Evolutionary conservation across 2,113 vertebrate species (phyloP).

Genomic region (Ptychochromis oligacanthus): DNA sequence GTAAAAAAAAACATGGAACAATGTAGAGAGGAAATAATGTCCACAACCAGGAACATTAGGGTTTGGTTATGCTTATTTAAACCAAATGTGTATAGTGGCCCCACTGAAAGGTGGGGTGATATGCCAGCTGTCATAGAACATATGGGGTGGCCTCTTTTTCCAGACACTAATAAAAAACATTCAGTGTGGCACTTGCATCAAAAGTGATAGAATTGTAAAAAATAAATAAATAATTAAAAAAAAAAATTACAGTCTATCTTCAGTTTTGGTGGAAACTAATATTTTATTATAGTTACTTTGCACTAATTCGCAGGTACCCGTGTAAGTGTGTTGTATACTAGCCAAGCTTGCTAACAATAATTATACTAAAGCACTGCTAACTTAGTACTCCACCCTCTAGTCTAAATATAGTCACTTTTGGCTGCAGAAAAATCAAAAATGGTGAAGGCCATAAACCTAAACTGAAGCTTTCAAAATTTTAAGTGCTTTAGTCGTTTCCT

Average conservation of each 20-base stretch:
- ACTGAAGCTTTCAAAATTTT: too few relatives aligned
- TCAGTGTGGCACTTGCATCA: not conserved
- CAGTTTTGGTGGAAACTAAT: not conserved
- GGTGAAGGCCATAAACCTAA: not conserved
- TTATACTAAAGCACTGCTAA: not conserved
- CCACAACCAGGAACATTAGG: not conserved
- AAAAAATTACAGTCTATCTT: not conserved
- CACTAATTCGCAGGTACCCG: not conserved
- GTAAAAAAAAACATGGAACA: not conserved
- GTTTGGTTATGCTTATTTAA: not conserved
- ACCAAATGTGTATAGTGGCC: too few relatives aligned
- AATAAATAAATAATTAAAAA: too few relatives aligned
- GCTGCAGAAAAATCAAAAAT: not conserved
- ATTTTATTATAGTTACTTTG: not conserved
- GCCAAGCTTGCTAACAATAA: not conserved
- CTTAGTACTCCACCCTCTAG: not conserved
- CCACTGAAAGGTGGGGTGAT: not conserved
- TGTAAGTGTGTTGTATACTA: not conserved
- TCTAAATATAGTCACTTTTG: not conserved
- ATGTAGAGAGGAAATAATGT: not conserved
- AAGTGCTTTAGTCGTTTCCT: not conserved
- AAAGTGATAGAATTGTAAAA: not conserved
- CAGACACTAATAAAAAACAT: not conserved
- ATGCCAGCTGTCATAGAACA: not conserved
- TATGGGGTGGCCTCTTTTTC: too few relatives aligned